A percentile compares a stretch with the other conserved stretches of the same genome.
These are phyloP conservation scores for Prinia subflava DNA, from an alignment of 2,113 vertebrate genomes.

Conservation along the genomic window DNA sequence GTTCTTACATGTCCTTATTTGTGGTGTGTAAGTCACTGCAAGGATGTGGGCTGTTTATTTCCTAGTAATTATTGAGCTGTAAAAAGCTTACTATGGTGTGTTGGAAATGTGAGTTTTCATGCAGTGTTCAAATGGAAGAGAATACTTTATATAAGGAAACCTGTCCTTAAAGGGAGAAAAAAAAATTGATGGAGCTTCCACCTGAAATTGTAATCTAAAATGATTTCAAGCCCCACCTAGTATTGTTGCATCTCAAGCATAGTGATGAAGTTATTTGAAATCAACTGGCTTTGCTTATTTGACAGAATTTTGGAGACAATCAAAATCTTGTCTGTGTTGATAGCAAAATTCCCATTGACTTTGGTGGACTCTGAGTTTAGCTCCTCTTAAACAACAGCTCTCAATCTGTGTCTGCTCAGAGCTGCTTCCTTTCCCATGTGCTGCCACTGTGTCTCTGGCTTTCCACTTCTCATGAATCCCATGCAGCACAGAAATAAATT, in stretches of 20 bases:
- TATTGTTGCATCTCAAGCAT: neutral
- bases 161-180: neutral
- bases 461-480: neutral
- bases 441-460: neutral
- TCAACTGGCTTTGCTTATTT: neutral
- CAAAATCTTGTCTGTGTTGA: neutral
- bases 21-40: neutral
- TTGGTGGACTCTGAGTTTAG: neutral
- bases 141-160: neutral
- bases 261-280: neutral
- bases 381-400: neutral
- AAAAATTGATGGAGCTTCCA: neutral
- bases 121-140: neutral
- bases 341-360: neutral
- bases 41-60: neutral
- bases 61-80: neutral
- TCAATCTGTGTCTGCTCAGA: neutral
- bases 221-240: neutral
- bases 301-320: neutral
- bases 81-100: neutral
- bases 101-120: neutral
- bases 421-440: neutral
- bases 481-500: neutral
- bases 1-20: neutral
- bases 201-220: neutral